Base-by-base conservation (phyloP, 2,888 invertebrate species). In the Apocheima hispidaria region DNA sequence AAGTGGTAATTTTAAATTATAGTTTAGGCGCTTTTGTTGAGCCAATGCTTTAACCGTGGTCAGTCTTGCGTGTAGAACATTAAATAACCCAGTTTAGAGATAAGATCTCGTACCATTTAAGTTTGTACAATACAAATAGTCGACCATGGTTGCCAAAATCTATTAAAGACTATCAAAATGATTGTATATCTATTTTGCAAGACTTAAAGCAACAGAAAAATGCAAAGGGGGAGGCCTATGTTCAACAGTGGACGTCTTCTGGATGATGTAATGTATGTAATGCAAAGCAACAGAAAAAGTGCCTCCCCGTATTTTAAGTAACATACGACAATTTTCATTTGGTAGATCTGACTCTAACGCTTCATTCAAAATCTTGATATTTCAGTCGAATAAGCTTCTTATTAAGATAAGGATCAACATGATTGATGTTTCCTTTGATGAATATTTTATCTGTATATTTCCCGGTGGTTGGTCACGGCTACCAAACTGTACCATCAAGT, bases 1-100 rank as follows among this genome's bases (percentile, higher is more conserved):
- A 69, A 69, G 68, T 69, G 14, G 60, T 64, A 55, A 60, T 60
- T 69, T 56, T 21, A 63, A 63, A 61, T 63, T 63, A 61, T 26
- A 48, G 52, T 55, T 57, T 50, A 38, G 60, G 41, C 44, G 54
- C 54, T 36, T 59, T 61, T 61, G 59, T 64, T 52, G 20, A 12
- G 23, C 43, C 7, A 57, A 21, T 40, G 49, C 14, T 41, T 54
- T 49, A 30, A 44, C 52, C 28, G 41, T 36, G 52, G 48, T 52
- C 46, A 62, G 52, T 55, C 48, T 55, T 55, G 55, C 38, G 54
- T 60, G 60, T 50, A 46, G 26, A 51, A 43, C 36, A 57, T 49
- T 28, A 57, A 57, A 26, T 36, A 58, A 46, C 58, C 23, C 28
- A 40, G 51, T 38, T 51, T 46, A 40, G 44, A 51, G 51, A 58